phyloP scores from a whole-genome alignment of 2,797 vertebrate genomes.

The Takifugu rubripes region DNA sequence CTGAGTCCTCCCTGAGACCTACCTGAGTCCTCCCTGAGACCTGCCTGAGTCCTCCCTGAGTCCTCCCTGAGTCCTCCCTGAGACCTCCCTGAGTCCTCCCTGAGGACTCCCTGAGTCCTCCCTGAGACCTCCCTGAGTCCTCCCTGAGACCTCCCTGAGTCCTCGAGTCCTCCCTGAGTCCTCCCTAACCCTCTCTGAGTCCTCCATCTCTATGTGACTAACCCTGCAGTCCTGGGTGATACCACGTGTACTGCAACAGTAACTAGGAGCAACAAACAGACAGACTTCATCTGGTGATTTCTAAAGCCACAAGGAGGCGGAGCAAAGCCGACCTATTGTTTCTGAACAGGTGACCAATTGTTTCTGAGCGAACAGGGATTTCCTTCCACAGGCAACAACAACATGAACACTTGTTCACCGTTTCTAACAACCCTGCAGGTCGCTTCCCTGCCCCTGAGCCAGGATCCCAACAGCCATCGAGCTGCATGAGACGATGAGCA shows the following conservation, averaged over 20 bases:
- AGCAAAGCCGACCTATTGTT: slow-evolving; percentile 3
- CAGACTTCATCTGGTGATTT: slow-evolving; percentile 41
- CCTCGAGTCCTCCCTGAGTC: too few species aligned
- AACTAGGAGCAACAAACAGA: slow-evolving; percentile 37
- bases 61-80: too few species aligned
- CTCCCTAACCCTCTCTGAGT: too few species aligned
- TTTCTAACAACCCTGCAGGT: neutral
- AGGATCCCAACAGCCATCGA: slow-evolving; percentile 2
- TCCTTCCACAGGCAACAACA: slow-evolving; percentile 67
- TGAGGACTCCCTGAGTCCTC: too few species aligned
- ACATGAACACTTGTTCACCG: neutral
- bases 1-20: too few species aligned
- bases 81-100: too few species aligned
- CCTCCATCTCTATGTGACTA: slow-evolving; percentile 33
- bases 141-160: too few species aligned
- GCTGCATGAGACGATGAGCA: slow-evolving; percentile 10
- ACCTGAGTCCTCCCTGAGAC: too few species aligned
- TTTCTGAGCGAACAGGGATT: slow-evolving; percentile 57
- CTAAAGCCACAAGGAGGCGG: neutral
- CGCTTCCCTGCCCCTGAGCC: neutral
- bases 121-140: too few species aligned
- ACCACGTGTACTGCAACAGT: slow-evolving; percentile 23
- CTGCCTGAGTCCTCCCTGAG: too few species aligned
- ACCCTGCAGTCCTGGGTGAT: slow-evolving; percentile 14
- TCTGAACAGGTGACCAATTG: slow-evolving; percentile 37